Conservation (phyloP, 2,113 vertebrate genomes). For the Paramisgurnus dabryanus region DNA sequence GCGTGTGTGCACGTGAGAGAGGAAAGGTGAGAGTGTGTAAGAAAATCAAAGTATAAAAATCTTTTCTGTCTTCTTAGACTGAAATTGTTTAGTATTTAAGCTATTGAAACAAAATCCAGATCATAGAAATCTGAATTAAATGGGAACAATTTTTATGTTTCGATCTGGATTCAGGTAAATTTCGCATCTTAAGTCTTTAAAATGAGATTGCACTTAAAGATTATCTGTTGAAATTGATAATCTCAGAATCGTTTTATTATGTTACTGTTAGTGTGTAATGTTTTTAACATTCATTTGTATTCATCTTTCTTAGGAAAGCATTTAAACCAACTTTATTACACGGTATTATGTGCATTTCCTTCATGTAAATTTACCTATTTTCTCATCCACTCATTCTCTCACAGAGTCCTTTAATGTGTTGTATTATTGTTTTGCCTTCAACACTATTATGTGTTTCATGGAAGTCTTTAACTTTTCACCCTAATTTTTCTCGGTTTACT, state of each 20-base stretch:
- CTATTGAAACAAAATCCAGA: neutral
- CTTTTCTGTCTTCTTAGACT: neutral
- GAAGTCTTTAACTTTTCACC: neutral
- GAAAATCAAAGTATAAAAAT: neutral
- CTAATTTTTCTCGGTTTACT: neutral
- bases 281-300: slow-evolving; percentile 26
- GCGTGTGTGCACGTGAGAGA: neutral
- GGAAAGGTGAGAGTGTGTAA: neutral
- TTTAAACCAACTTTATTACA: neutral
- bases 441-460: neutral
- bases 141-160: slow-evolving; percentile 9
- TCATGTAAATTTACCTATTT: slow-evolving; percentile 21
- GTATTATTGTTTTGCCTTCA: slow-evolving; percentile 1
- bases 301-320: slow-evolving; percentile 12
- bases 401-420: slow-evolving; percentile 17
- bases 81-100: slow-evolving; percentile 25
- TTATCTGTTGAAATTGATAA: neutral
- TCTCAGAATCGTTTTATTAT: slow-evolving; percentile 7
- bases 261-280: neutral
- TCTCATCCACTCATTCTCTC: neutral
- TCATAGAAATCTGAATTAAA: neutral
- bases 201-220: slow-evolving; percentile 5
- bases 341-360: slow-evolving; percentile 17
- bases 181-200: neutral
- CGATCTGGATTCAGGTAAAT: neutral